Conservation (phyloP, 2,113 vertebrate genomes). For the Irena cyanogastra region DNA sequence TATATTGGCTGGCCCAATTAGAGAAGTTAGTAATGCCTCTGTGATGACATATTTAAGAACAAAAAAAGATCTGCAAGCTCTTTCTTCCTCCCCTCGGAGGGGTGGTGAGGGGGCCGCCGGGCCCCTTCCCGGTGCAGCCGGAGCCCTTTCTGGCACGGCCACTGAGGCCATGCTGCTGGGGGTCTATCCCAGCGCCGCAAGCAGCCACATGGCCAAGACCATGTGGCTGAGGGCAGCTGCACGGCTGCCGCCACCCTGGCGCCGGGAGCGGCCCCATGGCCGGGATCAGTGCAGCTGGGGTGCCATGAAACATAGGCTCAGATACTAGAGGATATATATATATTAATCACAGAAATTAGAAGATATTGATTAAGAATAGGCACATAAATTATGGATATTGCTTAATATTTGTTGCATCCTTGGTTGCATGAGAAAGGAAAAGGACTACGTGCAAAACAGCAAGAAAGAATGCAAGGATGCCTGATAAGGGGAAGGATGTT, state of each 20-base stretch:
- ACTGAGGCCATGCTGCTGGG: not conserved
- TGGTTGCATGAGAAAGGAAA: no score
- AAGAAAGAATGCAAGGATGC: no score
- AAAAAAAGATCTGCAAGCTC: not conserved
- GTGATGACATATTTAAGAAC: not conserved
- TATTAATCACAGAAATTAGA: no score
- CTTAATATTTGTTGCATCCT: no score
- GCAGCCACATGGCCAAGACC: not conserved
- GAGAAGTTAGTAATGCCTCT: not conserved
- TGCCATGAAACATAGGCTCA: no score
- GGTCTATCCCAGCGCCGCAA: fast-evolving
- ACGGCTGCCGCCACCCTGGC: fast-evolving
- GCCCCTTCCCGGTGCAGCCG: fast-evolving
- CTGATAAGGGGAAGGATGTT: no score
- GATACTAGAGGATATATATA: no score
- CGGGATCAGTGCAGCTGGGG: fast-evolving
- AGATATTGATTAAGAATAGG: no score
- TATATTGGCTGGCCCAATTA: not conserved
- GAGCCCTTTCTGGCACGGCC: not conserved
- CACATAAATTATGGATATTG: no score
- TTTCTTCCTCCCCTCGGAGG: not conserved
- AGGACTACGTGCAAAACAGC: no score
- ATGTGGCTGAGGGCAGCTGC: fast-evolving
- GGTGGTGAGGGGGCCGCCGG: not conserved
- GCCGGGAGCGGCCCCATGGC: not conserved